Percentiles rank a stretch among this genome's conserved stretches.
Conservation (phyloP, 2,888 invertebrate genomes). For the Yponomeuta cagnagella region DNA sequence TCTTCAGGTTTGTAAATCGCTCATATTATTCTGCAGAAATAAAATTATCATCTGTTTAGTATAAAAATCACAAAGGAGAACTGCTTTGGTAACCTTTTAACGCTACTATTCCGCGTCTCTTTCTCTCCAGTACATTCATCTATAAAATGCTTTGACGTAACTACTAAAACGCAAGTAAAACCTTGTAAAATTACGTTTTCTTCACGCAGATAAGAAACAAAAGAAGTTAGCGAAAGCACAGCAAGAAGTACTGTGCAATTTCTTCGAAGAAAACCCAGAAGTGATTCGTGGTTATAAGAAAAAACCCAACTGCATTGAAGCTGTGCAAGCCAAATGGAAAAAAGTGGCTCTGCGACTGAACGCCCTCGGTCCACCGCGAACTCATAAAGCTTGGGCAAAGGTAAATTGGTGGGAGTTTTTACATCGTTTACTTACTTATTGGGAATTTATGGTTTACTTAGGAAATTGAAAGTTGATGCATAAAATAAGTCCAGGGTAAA, state of each 20-base stretch:
- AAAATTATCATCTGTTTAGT: too few species aligned
- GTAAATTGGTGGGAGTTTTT: constrained; percentile 15
- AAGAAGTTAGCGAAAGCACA: neutral
- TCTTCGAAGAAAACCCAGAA: constrained; percentile 25
- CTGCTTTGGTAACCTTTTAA: too few species aligned
- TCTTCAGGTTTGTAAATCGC: too few species aligned
- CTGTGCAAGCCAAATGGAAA: constrained; percentile 23
- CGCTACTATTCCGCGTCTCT: too few species aligned
- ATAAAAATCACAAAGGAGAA: too few species aligned
- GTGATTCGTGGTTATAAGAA: constrained; percentile 24
- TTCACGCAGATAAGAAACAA: neutral
- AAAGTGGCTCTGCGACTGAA: constrained; percentile 22
- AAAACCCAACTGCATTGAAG: constrained; percentile 18
- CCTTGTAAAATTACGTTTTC: neutral
- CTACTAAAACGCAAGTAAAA: too few species aligned
- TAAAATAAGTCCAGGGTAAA: too few species aligned
- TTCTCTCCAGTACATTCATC: too few species aligned
- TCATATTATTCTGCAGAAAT: too few species aligned
- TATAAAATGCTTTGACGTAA: too few species aligned
- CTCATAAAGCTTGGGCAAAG: constrained; percentile 24
- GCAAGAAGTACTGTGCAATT: constrained; percentile 20
- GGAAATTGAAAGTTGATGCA: too few species aligned
- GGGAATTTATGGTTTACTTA: neutral
- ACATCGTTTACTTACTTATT: neutral
- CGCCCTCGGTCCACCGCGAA: constrained; percentile 19